Evolutionary conservation across 2,888 invertebrate species (phyloP).

Genomic region (Anthoptus insignis): DNA sequence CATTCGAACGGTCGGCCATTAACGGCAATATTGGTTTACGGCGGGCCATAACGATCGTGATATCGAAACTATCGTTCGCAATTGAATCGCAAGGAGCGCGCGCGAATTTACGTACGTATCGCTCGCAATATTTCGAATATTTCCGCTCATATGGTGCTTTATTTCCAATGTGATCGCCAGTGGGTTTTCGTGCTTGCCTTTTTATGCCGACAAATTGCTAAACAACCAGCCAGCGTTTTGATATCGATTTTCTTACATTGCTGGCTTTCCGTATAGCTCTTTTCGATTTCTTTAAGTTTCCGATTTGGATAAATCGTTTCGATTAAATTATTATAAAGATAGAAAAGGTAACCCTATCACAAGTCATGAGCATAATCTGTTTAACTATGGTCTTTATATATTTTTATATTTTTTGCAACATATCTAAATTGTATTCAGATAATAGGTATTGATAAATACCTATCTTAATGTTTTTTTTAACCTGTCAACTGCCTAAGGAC

Average conservation of each 20-base stretch:
- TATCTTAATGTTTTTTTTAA: too few species aligned
- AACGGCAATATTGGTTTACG: slow-evolving; percentile 57
- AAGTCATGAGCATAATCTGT: too few species aligned
- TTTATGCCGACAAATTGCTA: slow-evolving; percentile 14
- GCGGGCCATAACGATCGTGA: slow-evolving; percentile 45
- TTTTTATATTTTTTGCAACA: too few species aligned
- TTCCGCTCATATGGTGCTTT: slow-evolving; percentile 31
- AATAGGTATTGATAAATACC: too few species aligned
- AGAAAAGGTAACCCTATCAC: too few species aligned
- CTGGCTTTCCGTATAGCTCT: not conserved
- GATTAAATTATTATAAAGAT: too few species aligned
- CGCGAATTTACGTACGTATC: slow-evolving; percentile 36
- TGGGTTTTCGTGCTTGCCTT: slow-evolving; percentile 8
- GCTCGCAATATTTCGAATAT: slow-evolving; percentile 36
- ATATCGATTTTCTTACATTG: not conserved
- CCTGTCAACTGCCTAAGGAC: too few species aligned
- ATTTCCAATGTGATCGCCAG: slow-evolving; percentile 45
- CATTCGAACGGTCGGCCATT: slow-evolving; percentile 71
- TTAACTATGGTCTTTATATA: too few species aligned
- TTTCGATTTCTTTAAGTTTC: too few species aligned
- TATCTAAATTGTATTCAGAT: too few species aligned
- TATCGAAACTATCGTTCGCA: slow-evolving; percentile 39
- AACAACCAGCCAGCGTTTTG: not conserved
- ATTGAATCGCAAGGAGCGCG: slow-evolving; percentile 35
- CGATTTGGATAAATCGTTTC: too few species aligned